A percentile compares a stretch with the other conserved stretches of the same genome.
Conservation (phyloP, 2,888 invertebrate species). For the Troglohyphantes excavatus region DNA sequence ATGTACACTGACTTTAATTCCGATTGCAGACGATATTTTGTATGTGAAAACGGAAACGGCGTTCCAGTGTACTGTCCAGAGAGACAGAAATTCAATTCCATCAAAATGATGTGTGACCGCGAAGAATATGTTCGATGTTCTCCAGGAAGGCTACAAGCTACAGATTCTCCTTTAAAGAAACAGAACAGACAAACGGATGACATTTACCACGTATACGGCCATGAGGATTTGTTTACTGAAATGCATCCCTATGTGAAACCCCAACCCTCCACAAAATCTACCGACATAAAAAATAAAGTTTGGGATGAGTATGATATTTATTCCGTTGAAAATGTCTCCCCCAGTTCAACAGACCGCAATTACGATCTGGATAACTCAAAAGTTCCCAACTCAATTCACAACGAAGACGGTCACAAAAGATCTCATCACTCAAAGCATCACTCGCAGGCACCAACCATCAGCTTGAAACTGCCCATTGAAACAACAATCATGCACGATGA, state of each 20-base stretch:
- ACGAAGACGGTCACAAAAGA: slow-evolving; percentile 45
- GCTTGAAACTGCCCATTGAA: neutral
- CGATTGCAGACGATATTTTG: slow-evolving; percentile 77
- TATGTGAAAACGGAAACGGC: slow-evolving; percentile 76
- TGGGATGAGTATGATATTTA: slow-evolving; percentile 56
- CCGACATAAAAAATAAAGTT: neutral
- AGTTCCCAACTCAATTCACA: slow-evolving; percentile 57
- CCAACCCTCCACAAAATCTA: neutral
- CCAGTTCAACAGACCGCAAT: slow-evolving; percentile 39
- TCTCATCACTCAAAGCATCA: slow-evolving; percentile 24
- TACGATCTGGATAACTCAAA: slow-evolving; percentile 17
- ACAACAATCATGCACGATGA: slow-evolving; percentile 20
- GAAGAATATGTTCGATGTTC: slow-evolving; percentile 53
- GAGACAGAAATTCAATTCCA: slow-evolving; percentile 70
- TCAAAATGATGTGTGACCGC: slow-evolving; percentile 76
- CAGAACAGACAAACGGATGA: slow-evolving; percentile 44
- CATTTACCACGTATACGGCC: slow-evolving; percentile 58
- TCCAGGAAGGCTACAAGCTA: neutral
- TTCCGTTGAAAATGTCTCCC: neutral
- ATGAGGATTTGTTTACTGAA: slow-evolving; percentile 66
- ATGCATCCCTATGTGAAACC: slow-evolving; percentile 32
- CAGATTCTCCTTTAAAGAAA: neutral
- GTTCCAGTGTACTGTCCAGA: slow-evolving; percentile 77
- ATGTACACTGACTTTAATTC: slow-evolving; percentile 76
- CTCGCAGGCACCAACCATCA: neutral